Conservation (phyloP, 2,113 vertebrate species). For the Petaurus breviceps region DNA sequence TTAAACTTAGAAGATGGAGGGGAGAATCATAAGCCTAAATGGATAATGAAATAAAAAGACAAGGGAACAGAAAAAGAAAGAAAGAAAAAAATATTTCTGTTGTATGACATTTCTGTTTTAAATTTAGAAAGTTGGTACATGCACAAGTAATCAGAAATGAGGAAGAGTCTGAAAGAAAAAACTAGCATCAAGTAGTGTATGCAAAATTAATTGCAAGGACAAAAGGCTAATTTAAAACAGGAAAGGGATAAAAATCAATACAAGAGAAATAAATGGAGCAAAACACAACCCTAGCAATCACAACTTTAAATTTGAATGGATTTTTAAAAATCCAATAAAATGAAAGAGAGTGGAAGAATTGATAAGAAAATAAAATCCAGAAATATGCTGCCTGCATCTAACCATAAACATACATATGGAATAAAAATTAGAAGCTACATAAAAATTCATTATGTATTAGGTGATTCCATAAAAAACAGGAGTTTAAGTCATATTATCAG, state of each 20-base stretch:
- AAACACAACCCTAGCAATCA: background rate
- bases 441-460: background rate
- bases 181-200: background rate
- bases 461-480: background rate
- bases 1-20: background rate
- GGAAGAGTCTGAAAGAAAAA: background rate
- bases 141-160: background rate
- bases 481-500: background rate
- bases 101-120: background rate
- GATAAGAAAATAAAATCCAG: background rate
- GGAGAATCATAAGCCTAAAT: background rate
- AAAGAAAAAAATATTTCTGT: background rate
- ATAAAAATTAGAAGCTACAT: background rate
- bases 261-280: background rate
- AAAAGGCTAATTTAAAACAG: background rate
- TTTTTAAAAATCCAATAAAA: background rate
- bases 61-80: background rate
- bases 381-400: background rate
- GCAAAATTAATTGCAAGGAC: background rate
- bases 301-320: background rate
- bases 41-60: background rate
- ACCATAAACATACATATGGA: background rate
- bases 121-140: background rate
- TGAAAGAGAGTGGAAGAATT: background rate
- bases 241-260: background rate